Evolutionary conservation across 1,140 invertebrate species (phyloP), one percentile per base, ranked within the genome.

Genomic region (Halyomorpha halys): DNA sequence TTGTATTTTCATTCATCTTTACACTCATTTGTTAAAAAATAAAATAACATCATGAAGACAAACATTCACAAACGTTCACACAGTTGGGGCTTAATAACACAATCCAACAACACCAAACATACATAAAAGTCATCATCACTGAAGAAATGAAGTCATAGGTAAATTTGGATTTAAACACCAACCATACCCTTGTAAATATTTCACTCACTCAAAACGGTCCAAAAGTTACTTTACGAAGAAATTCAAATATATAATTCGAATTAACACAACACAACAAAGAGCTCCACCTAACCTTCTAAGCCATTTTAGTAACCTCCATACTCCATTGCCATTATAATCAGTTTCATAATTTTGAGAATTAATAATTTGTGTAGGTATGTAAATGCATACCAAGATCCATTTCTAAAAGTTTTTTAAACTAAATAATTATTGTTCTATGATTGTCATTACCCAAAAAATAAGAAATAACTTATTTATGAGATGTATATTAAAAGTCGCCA

Each of bases 301-400:
- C 53, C 53, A 56, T 56, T 56, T 56, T 21, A 23, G 53, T 23
- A 56, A 56, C 53, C 53, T 56, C 53, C 53, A 56, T 56, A 23
- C 19, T 16, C 3, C 53, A 56, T 6, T 56, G 53, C 23, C 23
- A 16, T 56, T n/a, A 23, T 25, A 56, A 56, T 56, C 5, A 13
- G 34, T 39, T 39, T 8, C 13, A 8, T 13, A 39, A 13, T 39
- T 39, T 39, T 39, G 13, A 8, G 6, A 39, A 39, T 39, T 39
- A 39, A n/a, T n/a, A n/a, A n/a, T n/a, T n/a, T n/a, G n/a, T n/a
- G n/a, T n/a, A n/a, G n/a, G n/a, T n/a, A n/a, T n/a, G n/a, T n/a
- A n/a, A n/a, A n/a, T n/a, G n/a, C n/a, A n/a, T n/a, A n/a, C n/a
- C n/a, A n/a, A n/a, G n/a, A n/a, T n/a, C n/a, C n/a, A n/a, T n/a